Evolutionary conservation across 1,140 invertebrate species (phyloP), one percentile per base, ranked within the genome.

Genomic region (Proales similis): DNA sequence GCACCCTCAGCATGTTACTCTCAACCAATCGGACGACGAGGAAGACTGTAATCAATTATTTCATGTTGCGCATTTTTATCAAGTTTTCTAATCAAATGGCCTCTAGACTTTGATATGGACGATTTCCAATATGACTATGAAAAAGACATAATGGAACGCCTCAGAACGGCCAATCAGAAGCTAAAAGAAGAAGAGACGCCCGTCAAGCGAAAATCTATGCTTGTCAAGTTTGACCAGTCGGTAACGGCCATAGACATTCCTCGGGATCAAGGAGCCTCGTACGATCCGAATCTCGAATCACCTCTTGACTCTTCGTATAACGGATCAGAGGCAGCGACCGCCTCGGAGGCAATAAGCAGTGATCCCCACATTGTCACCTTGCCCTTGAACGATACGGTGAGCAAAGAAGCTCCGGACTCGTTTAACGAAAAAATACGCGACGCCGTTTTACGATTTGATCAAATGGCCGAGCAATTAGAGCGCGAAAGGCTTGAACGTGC

Each of bases 61-160:
- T n/a, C n/a, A n/a, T n/a, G n/a, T n/a, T n/a, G n/a, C n/a, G n/a
- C n/a, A n/a, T n/a, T n/a, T n/a, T n/a, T n/a, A n/a, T n/a, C n/a
- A n/a, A n/a, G n/a, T n/a, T n/a, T n/a, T n/a, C n/a, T n/a, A n/a
- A n/a, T n/a, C n/a, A n/a, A n/a, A n/a, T n/a, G n/a, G n/a, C n/a
- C n/a, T n/a, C n/a, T n/a, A n/a, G n/a, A n/a, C n/a, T n/a, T n/a
- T n/a, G n/a, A n/a, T n/a, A n/a, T n/a, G n/a, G n/a, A n/a, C n/a
- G n/a, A n/a, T n/a, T n/a, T n/a, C n/a, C n/a, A n/a, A n/a, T 57
- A 57, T 27, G 51, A 57, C n/a, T 57, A 57, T 26, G 51, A 57
- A 12, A 36, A 42, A 27, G 51, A 42, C 9, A 57, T 57, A 7
- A 57, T 42, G 27, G 51, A 57, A 42, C 17, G 51, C 3, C 36